Evolutionary conservation across 1,140 invertebrate species (phyloP), one percentile per base, ranked within the genome.

Genomic region (Bathynomus jamesi): DNA sequence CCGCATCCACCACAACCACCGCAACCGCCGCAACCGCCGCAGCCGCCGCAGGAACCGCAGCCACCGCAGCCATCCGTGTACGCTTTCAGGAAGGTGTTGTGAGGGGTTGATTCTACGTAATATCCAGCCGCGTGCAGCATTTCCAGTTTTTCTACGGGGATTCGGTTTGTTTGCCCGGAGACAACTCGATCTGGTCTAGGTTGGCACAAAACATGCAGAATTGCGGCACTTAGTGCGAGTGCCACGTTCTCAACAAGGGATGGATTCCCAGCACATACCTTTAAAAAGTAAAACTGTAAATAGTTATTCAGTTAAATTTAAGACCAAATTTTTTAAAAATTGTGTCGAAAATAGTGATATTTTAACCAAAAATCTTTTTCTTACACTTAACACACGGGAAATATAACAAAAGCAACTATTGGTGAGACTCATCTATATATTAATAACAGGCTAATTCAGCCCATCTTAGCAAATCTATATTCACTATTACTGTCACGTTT

Each of bases 161-260:
- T 75, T 24, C 73, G 65, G 65, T 75, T 75, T 66, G 69, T 69
- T 61, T 75, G 73, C 13, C 69, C 69, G 2, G 71, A 25, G 60
- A 75, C 73, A 21, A 66, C 65, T 21, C 73, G 65, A 61, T 75
- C 69, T 5, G 73, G 73, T 28, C 73, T 65, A n/a, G 73, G 73
- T 64, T 75, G 73, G 17, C 73, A 75, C 32, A 75, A 46, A n/a
- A 75, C 73, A 40, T 75, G 73, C 5, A 75, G 66, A 0, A 75
- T 69, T 4, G 73, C 73, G 11, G 73, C 65, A 27, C 69, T 71
- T 61, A 75, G 61, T 28, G 73, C 73, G 61, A 75, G 31, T 0
- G 66, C 67, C 32, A 75, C 68, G 69, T 71, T 71, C 62, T 75
- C 73, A 28, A 75, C 73, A 53, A 75, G 66, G n/a, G 62, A 67